Percentiles rank a stretch among this genome's conserved stretches.
Evolutionary conservation across 1,140 invertebrate species (phyloP).

Genomic region (Drosophila sechellia): DNA sequence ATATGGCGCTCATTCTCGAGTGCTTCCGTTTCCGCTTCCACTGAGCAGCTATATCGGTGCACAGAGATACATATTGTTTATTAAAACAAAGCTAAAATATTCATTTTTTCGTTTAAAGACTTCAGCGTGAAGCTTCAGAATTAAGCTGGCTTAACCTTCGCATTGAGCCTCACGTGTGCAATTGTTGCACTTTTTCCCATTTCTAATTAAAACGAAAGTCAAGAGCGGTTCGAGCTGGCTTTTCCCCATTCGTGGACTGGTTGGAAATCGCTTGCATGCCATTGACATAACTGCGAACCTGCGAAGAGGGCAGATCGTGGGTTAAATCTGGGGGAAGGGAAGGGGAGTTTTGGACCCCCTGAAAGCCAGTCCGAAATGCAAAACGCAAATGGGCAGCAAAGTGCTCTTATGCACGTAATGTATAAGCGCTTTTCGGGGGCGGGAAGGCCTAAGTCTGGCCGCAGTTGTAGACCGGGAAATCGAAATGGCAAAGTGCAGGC

Average conservation of each 20-base stretch:
- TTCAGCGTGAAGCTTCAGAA: not conserved
- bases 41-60: not conserved
- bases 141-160: constrained; percentile 18
- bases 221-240: constrained; percentile 35
- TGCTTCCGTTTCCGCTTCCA: constrained; percentile 44
- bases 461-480: constrained; percentile 37
- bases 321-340: too few species aligned
- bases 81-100: too few species aligned
- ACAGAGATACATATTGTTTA: not conserved
- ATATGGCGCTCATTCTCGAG: constrained; percentile 52
- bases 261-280: constrained; percentile 41
- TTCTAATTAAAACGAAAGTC: constrained; percentile 57
- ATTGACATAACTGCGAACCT: constrained; percentile 57
- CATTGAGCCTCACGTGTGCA: constrained; percentile 25
- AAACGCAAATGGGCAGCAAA: constrained; percentile 67
- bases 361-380: constrained; percentile 40
- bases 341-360: not conserved
- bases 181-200: constrained; percentile 6
- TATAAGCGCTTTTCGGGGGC: constrained; percentile 30
- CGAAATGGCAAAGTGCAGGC: constrained; percentile 45
- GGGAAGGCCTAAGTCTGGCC: constrained; percentile 19
- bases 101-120: not conserved
- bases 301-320: not conserved
- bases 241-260: constrained; percentile 8
- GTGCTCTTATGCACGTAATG: constrained; percentile 69